Base-by-base conservation (phyloP, 2,797 vertebrate species). In the Semaprochilodus insignis region DNA sequence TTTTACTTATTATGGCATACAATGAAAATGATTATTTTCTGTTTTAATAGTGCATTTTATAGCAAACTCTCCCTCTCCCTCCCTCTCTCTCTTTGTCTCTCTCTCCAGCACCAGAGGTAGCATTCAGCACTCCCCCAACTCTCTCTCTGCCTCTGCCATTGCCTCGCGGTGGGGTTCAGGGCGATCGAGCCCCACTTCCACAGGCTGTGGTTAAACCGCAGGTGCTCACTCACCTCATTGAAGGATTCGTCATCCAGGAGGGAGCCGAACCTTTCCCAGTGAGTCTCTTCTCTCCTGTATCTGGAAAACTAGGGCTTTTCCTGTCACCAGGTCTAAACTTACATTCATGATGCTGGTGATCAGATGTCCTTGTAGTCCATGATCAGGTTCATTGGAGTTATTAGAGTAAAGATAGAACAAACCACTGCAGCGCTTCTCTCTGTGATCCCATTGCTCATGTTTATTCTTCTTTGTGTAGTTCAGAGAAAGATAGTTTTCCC, bases 171-270 rank as follows among this genome's bases (percentile, higher is more conserved):
- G 95, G 82, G 89, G 96, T 87, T 81, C 94, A 95, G 82, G 95
- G 92, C 93, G 96, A 93, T 92, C 95, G 93, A 93, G 96, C 90
- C 76, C 96, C 97, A 55, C 90, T 95, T 48, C 98, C 98, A 1
- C 98, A 99, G 91, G 98, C 98, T 52, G 98, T 99, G 0, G 98
- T 99, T 88, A 99, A 99, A 91, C 98, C 98, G 48, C 98, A 99
- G 90, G 99, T 99, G 87, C 97, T 99, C 85, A 99, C 98, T 0
- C 98, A 99, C 86, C 97, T 99, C 86, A 99, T 99, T 10, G 98
- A 99, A 89, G 98, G 98, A 76, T 99, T 99, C 83, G 98, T 99
- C 79, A 99, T 99, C 92, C 98, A 99, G 92, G 98, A 99, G 88
- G 98, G 98, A 92, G 98, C 98, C 2, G 98, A 99, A 82, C 98